Evolutionary conservation across 2,113 vertebrate species (phyloP).

Genomic region (Marcusenius ussheri): DNA sequence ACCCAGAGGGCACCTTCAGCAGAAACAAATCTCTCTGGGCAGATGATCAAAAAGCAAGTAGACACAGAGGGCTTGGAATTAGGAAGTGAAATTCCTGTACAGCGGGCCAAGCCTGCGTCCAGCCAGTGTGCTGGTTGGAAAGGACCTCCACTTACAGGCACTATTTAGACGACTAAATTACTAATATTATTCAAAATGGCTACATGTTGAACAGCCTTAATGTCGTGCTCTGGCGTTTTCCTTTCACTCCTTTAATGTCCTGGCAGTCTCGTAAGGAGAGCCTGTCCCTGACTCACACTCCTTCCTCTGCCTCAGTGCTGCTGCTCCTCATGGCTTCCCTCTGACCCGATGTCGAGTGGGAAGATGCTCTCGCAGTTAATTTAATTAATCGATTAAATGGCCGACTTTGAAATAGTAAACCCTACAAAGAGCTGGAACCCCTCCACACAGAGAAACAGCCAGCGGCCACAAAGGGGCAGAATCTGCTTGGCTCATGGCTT

Average conservation of each 20-base stretch:
- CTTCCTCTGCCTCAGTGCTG: neutral
- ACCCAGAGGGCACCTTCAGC: conserved; percentile 67
- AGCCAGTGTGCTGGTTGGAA: conserved; percentile 11
- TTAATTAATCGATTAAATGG: neutral
- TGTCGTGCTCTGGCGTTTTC: neutral
- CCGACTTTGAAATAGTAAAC: neutral
- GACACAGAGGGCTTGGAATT: conserved; percentile 69
- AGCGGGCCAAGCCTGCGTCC: conserved; percentile 61
- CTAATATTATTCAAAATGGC: neutral
- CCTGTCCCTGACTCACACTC: neutral
- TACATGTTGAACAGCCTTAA: neutral
- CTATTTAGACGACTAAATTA: neutral
- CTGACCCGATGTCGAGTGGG: neutral
- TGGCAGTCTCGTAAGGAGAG: neutral
- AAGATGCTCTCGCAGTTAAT: neutral
- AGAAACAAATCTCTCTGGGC: conserved; percentile 82
- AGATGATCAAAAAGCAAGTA: conserved; percentile 78
- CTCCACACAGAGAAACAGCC: neutral
- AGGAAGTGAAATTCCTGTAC: conserved; percentile 73
- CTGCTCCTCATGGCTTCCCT: neutral
- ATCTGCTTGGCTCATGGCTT: neutral
- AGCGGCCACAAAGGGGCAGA: neutral
- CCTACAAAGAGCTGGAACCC: neutral
- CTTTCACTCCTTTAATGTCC: neutral
- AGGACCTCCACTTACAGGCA: neutral